Conservation (phyloP, 1,140 invertebrate species). For the Neoseiulus cucumeris region DNA sequence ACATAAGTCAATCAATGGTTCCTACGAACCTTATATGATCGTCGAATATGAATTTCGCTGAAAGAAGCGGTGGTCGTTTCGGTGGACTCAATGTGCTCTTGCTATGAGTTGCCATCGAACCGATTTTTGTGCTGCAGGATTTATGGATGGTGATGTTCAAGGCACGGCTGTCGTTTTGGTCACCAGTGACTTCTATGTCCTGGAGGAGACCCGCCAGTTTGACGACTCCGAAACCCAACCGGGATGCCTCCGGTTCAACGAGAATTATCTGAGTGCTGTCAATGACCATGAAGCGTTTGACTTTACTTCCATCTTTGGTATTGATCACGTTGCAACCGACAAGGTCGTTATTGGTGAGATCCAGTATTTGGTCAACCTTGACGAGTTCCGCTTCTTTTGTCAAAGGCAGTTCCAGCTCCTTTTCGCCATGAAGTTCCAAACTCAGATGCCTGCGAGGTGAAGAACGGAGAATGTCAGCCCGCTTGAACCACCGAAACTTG, state of each 20-base stretch:
- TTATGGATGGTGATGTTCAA: slow-evolving; percentile 83
- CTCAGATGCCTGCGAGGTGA: slow-evolving; percentile 43
- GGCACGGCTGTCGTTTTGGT: slow-evolving; percentile 89
- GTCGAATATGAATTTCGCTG: slow-evolving; percentile 88
- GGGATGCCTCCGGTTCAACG: slow-evolving; percentile 78
- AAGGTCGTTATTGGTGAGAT: slow-evolving; percentile 88
- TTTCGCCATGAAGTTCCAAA: slow-evolving; percentile 52
- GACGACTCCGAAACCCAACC: slow-evolving; percentile 86
- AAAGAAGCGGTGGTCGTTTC: slow-evolving; percentile 41
- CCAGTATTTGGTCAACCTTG: slow-evolving; percentile 71
- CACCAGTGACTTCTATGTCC: slow-evolving; percentile 52
- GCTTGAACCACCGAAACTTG: too few relatives aligned
- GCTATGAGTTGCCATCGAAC: slow-evolving; percentile 24
- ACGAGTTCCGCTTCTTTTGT: slow-evolving; percentile 70
- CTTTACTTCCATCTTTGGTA: slow-evolving; percentile 66
- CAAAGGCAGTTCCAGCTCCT: slow-evolving; percentile 70
- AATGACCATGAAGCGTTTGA: slow-evolving; percentile 78
- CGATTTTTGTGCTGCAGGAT: slow-evolving; percentile 35
- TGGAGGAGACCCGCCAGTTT: slow-evolving; percentile 56
- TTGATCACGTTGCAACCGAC: slow-evolving; percentile 75
- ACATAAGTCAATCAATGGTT: slow-evolving; percentile 25
- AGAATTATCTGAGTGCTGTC: slow-evolving; percentile 83
- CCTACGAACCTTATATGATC: slow-evolving; percentile 97
- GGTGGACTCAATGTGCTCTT: slow-evolving; percentile 33
- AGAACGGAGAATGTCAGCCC: not conserved